Conservation (phyloP, 2,888 invertebrate species). For the Epinotia bilunana region DNA sequence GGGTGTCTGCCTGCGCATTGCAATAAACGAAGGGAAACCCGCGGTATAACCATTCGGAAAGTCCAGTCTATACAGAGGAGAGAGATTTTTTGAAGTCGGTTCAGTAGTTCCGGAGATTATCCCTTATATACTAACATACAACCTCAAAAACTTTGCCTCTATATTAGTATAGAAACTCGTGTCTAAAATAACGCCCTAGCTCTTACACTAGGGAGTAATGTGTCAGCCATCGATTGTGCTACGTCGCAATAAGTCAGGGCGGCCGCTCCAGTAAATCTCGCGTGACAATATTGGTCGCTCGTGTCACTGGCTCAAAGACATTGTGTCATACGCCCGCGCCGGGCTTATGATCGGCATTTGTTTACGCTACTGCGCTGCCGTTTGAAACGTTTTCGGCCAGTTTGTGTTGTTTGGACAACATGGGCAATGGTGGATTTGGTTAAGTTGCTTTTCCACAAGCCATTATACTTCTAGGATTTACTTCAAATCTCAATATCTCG, state of each 20-base stretch:
- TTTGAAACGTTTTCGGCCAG: background rate
- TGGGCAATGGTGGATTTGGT: background rate
- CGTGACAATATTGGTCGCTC: conserved; percentile 40
- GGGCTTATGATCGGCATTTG: conserved; percentile 16
- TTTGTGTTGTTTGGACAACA: background rate
- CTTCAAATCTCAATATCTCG: no score
- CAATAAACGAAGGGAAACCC: no score
- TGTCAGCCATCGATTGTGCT: conserved; percentile 39
- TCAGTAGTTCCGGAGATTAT: no score
- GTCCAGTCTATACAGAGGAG: no score
- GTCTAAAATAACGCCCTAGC: background rate
- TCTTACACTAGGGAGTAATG: conserved; percentile 29
- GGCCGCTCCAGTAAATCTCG: conserved; percentile 39
- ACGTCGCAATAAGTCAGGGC: conserved; percentile 33
- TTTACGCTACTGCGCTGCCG: background rate
- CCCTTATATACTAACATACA: no score
- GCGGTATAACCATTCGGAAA: no score
- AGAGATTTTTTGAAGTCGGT: no score
- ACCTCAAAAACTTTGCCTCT: no score
- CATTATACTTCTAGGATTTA: no score
- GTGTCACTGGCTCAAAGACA: conserved; percentile 35
- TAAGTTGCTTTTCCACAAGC: no score
- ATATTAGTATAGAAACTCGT: background rate
- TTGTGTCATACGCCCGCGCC: conserved; percentile 31
- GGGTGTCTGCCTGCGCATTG: no score